Conservation (phyloP, 2,113 vertebrate species). For the Catharus minimus region DNA sequence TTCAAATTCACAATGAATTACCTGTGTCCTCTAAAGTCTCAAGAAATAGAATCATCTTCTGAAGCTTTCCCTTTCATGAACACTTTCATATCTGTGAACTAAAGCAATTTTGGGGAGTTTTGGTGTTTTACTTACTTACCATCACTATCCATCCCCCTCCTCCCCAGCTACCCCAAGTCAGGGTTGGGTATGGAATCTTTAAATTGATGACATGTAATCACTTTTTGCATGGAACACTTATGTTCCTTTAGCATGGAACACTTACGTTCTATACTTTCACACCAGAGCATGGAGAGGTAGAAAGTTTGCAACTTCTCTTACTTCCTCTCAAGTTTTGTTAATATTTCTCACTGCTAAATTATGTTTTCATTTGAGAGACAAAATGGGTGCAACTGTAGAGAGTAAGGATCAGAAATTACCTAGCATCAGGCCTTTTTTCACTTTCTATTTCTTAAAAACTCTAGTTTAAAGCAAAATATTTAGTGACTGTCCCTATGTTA, state of each 20-base stretch:
- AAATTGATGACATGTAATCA: neutral
- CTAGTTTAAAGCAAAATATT: neutral
- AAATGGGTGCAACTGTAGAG: neutral
- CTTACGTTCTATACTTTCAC: neutral
- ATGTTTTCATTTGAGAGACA: neutral
- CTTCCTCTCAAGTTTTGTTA: neutral
- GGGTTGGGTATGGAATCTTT: neutral
- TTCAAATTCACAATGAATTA: neutral
- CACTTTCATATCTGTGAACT: neutral
- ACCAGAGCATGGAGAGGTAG: fast-evolving
- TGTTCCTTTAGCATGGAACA: neutral
- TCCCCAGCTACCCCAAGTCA: neutral
- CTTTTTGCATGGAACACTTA: neutral
- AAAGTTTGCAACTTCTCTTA: neutral
- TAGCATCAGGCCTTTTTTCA: neutral
- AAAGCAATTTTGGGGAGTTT: neutral
- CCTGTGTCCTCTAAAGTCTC: neutral
- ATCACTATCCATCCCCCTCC: fast-evolving
- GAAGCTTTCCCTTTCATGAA: neutral
- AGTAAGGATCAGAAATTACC: neutral
- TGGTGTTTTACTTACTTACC: neutral
- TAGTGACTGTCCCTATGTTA: neutral
- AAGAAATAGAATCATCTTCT: neutral
- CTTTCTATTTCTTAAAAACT: neutral
- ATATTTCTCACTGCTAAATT: neutral